These are phyloP conservation scores for Emydoidea blandingii DNA, from an alignment of 2,797 vertebrate genomes.

Conservation along the genomic window DNA sequence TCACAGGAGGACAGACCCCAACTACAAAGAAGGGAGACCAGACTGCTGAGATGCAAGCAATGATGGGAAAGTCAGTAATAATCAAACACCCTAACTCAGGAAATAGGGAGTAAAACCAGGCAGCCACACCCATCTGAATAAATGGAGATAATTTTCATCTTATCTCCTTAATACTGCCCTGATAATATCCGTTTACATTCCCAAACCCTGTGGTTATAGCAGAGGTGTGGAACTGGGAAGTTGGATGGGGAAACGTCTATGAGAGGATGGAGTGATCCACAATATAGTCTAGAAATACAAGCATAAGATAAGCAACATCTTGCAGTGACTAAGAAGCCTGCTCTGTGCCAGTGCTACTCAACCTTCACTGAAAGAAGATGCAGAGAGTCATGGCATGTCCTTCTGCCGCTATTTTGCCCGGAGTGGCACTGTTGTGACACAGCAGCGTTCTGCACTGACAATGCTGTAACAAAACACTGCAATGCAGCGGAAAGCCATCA, in stretches of 20 bases:
- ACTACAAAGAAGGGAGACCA: neutral
- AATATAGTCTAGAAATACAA: too few relatives aligned
- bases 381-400: neutral
- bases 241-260: neutral
- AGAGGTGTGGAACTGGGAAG: neutral
- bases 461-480: neutral
- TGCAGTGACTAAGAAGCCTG: neutral
- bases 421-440: neutral
- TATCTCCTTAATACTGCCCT: neutral
- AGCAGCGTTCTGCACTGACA: neutral
- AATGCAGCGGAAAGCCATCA: neutral
- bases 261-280: neutral
- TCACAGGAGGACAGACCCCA: neutral
- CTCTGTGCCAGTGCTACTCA: neutral
- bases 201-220: accelerated
- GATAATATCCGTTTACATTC: neutral
- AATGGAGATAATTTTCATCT: neutral
- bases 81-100: neutral
- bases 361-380: neutral
- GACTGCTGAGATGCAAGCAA: accelerated
- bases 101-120: neutral
- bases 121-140: neutral
- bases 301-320: too few relatives aligned
- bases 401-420: neutral
- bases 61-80: too few relatives aligned